These are phyloP conservation scores for Microplitis demolitor DNA, from an alignment of 1,140 invertebrate species.

Conservation along the genomic window DNA sequence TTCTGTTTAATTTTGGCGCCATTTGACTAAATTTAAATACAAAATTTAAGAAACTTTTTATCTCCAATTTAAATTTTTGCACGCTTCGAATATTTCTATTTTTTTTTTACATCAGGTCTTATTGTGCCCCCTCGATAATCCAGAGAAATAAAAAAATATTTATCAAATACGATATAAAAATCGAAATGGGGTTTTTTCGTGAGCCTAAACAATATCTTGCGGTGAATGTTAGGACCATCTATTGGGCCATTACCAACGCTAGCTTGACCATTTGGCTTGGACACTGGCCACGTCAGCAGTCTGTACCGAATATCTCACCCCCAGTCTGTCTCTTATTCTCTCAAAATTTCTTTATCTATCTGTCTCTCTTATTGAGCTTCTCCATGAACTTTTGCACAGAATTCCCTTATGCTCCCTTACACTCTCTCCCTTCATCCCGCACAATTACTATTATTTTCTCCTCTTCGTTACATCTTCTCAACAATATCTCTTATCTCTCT, in stretches of 20 bases:
- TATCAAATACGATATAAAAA: slow-evolving; percentile 7
- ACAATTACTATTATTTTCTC: slow-evolving; percentile 22
- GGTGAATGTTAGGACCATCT: slow-evolving; percentile 60
- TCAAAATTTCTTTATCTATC: slow-evolving; percentile 15
- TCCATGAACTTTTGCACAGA: slow-evolving; percentile 16
- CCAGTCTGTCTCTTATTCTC: slow-evolving; percentile 30
- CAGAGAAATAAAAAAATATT: not conserved
- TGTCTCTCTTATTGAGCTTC: not conserved
- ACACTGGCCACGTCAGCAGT: slow-evolving; percentile 57
- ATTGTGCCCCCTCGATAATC: not conserved
- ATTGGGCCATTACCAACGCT: slow-evolving; percentile 60
- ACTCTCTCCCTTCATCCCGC: slow-evolving; percentile 25
- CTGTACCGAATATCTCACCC: slow-evolving; percentile 27
- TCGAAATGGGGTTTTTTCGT: slow-evolving; percentile 11
- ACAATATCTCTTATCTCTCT: not conserved
- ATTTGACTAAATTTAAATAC: too few relatives aligned
- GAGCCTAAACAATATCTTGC: slow-evolving; percentile 62
- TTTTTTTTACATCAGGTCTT: not conserved
- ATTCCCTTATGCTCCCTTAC: slow-evolving; percentile 23
- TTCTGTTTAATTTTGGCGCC: too few relatives aligned
- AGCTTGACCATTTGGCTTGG: slow-evolving; percentile 59
- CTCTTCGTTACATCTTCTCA: not conserved
- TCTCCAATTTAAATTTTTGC: too few relatives aligned
- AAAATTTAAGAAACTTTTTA: too few relatives aligned
- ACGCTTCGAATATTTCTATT: not conserved